Conservation (phyloP, 2,113 vertebrate species). For the Kryptolebias marmoratus region DNA sequence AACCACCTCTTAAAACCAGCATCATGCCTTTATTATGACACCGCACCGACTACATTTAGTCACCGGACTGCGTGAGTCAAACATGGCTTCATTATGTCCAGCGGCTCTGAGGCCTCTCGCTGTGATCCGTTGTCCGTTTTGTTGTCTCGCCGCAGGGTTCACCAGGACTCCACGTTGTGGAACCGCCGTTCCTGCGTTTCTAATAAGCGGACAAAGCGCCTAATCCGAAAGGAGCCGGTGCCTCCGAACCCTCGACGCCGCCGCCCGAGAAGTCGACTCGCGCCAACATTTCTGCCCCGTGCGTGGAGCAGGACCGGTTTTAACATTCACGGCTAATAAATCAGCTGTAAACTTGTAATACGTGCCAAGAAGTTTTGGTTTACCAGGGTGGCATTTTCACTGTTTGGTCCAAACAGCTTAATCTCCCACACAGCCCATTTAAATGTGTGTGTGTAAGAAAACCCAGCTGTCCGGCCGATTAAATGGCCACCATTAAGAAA, state of each 20-base stretch:
- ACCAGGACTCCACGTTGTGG: conserved; percentile 35
- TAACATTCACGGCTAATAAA: conserved; percentile 45
- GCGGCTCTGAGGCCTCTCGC: conserved; percentile 5
- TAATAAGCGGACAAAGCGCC: conserved; percentile 25
- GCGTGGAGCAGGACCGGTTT: not conserved
- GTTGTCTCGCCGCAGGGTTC: conserved; percentile 32
- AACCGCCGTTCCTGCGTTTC: conserved; percentile 51
- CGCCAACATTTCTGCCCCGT: too few species aligned
- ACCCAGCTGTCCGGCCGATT: conserved; percentile 56
- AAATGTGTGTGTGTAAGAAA: conserved; percentile 50
- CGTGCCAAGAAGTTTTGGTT: conserved; percentile 61
- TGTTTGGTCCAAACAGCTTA: conserved; percentile 61
- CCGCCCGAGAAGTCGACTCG: conserved; percentile 38
- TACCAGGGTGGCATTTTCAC: conserved; percentile 65
- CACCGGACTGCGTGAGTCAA: conserved; percentile 21
- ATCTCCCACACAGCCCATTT: conserved; percentile 54
- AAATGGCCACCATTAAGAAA: conserved; percentile 69
- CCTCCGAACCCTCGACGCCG: conserved; percentile 26
- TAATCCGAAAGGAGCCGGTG: conserved; percentile 32
- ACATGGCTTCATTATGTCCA: conserved; percentile 39
- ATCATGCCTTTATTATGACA: conserved; percentile 36
- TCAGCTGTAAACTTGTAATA: conserved; percentile 60
- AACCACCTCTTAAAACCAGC: conserved; percentile 27
- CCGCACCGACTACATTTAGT: conserved; percentile 12
- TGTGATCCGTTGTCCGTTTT: conserved; percentile 44